A percentile compares a stretch with the other conserved stretches of the same genome.
These are phyloP conservation scores for Limulus polyphemus DNA, from an alignment of 2,888 invertebrate genomes.

Conservation along the genomic window DNA sequence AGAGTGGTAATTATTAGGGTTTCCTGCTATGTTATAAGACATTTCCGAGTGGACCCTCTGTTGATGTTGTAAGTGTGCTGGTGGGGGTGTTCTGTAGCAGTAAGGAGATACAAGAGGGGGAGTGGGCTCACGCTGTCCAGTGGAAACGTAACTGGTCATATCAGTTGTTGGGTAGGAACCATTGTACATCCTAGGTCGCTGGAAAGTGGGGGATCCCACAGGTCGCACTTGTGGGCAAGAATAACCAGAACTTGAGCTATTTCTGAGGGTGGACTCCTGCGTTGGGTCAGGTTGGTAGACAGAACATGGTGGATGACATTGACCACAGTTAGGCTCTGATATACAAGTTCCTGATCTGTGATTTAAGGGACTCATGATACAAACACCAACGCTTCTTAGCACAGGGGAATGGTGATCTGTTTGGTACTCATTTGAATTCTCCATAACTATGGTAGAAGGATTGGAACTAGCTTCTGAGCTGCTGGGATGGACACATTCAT, in stretches of 20 bases:
- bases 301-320: background rate
- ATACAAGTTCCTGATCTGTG: background rate
- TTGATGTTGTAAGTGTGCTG: conserved; percentile 13
- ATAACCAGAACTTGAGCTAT: background rate
- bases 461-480: background rate
- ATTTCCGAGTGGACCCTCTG: background rate
- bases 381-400: background rate
- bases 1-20: background rate
- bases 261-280: background rate
- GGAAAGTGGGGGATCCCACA: background rate
- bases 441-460: background rate
- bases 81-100: conserved; percentile 20
- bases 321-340: background rate
- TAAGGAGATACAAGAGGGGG: conserved; percentile 15
- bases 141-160: background rate
- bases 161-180: background rate
- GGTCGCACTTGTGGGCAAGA: background rate
- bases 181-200: background rate
- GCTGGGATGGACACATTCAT: background rate
- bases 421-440: no score
- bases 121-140: conserved; percentile 15
- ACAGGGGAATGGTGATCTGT: background rate
- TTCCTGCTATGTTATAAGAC: background rate
- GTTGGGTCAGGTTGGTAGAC: background rate
- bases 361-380: background rate